Evolutionary conservation across 64 coral and sea anemone genomes (phyloP), one percentile per base, ranked within the genome.

Genomic region (Montipora cactus): DNA sequence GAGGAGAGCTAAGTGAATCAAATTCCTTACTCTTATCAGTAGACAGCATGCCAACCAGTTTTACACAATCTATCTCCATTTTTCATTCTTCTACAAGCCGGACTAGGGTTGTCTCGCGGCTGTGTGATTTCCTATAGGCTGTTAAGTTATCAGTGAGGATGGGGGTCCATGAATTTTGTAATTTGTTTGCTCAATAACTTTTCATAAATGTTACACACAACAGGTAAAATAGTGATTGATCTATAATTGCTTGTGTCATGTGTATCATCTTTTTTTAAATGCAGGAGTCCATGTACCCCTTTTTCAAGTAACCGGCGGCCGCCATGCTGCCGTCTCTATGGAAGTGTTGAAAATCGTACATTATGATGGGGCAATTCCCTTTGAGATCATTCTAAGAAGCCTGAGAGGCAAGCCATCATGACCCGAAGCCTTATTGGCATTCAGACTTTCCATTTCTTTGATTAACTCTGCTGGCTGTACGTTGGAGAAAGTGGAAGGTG

Each of bases 381-480:
- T 86, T 21, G 18, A 66, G 83, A 68, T 67, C 61, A 86, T 46
- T 71, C 70, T 68, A 48, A 47, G 45, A 61, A 86, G 71, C 71
- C 21, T 74, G 71, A 5, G 71, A 74, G 71, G 28, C 71, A 25
- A 74, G 71, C 3, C 71, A 74, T 74, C 19, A 74, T 74, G 71
- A 74, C n/a, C 71, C 18, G 71, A 37, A 37, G 28, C 28, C 28
- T 37, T 37, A 37, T 37, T 37, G 28, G 1, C 28, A 37, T 37
- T 37, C 28, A 37, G 28, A 37, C 28, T 37, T 37, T 37, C 28
- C 28, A 37, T 37, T 37, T 37, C 1, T 37, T 37, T 37, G 28
- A 37, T 37, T 37, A 37, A 37, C 28, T 37, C 28, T 37, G 28
- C 28, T 37, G 28, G 28, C 28, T 37, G 28, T 37, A 37, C 28